Evolutionary conservation across 2,113 vertebrate species (phyloP).

Genomic region (Dinomys branickii): DNA sequence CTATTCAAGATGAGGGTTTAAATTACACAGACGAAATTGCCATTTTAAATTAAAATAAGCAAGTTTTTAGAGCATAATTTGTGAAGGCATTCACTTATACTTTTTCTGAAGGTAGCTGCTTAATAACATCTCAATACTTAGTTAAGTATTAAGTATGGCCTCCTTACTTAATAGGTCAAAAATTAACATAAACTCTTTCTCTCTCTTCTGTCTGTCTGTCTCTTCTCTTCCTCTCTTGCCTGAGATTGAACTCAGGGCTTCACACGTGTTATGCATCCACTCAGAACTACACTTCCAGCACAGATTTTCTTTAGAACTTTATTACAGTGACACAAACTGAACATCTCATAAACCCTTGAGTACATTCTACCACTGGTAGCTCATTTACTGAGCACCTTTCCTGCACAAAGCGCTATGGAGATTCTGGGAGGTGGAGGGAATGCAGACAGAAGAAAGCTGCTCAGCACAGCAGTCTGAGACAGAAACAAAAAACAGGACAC

Average conservation of each 20-base stretch:
- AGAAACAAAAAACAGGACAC: neutral
- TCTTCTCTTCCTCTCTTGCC: neutral
- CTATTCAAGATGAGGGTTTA: conserved; percentile 60
- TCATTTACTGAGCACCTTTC: neutral
- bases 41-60: conserved; percentile 70
- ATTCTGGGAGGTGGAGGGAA: neutral
- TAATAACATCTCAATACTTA: no score
- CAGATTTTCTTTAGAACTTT: conserved; percentile 7
- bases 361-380: neutral
- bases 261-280: neutral
- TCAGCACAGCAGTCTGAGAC: no score
- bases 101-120: neutral
- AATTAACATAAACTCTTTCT: conserved; percentile 28
- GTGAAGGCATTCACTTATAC: neutral
- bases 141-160: no score
- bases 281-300: neutral
- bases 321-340: neutral
- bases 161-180: conserved; percentile 38
- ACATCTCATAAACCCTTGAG: neutral
- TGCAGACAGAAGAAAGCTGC: neutral
- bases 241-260: neutral
- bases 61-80: conserved; percentile 29
- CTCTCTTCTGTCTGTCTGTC: neutral
- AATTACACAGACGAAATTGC: conserved; percentile 26
- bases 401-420: neutral